phyloP scores from a whole-genome alignment of 2,888 invertebrate species.

The Eueremaeus valkanovi region DNA sequence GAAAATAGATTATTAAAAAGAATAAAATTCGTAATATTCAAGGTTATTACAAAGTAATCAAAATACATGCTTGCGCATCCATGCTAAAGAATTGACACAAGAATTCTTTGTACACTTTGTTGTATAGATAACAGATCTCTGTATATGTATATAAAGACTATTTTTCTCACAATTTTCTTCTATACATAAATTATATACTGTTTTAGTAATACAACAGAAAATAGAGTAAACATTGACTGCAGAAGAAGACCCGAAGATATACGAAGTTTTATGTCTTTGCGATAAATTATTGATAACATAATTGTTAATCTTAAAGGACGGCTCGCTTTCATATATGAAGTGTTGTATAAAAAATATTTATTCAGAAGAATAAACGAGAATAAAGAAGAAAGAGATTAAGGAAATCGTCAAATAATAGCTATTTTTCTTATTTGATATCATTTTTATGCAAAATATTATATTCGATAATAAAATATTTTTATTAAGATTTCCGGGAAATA shows the following conservation, averaged over 20 bases:
- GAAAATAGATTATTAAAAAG: too few species aligned
- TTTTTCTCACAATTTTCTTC: background rate
- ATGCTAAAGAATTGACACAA: background rate
- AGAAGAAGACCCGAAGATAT: background rate
- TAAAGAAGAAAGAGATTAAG: background rate
- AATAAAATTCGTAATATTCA: too few species aligned
- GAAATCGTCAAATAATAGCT: background rate
- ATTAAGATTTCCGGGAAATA: too few species aligned
- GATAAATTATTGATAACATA: background rate
- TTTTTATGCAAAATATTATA: too few species aligned
- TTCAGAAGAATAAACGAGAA: background rate
- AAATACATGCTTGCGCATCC: too few species aligned
- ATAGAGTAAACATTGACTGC: background rate
- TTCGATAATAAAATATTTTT: too few species aligned
- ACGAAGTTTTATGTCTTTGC: background rate
- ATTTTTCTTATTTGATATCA: too few species aligned
- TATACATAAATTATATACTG: background rate
- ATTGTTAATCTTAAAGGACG: slow-evolving; percentile 13
- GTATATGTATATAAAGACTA: background rate
- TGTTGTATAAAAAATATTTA: background rate
- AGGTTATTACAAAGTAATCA: too few species aligned
- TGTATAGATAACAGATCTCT: too few species aligned
- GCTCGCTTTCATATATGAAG: background rate
- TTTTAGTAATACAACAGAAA: background rate
- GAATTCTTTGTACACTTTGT: background rate